These are phyloP conservation scores for Phrynocephalus forsythii DNA, from an alignment of 2,797 vertebrate genomes.

Conservation along the genomic window DNA sequence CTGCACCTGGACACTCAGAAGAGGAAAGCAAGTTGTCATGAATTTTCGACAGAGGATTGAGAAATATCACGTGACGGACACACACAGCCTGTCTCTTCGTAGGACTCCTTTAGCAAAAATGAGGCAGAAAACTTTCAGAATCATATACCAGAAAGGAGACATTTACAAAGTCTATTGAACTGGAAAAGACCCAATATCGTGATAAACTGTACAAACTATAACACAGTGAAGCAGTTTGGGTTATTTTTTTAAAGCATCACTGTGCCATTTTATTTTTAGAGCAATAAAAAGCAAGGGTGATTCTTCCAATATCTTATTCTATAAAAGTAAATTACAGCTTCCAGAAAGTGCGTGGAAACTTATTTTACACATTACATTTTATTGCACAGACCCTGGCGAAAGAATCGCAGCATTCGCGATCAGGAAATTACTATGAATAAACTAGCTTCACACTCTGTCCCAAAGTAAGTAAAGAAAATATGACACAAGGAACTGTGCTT, in stretches of 20 bases:
- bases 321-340: constrained; percentile 63
- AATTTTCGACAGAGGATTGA: too few species aligned
- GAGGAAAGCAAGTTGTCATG: too few species aligned
- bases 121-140: too few species aligned
- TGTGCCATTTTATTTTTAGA: constrained; percentile 46
- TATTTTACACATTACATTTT: constrained; percentile 64
- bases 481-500: constrained; percentile 43
- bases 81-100: neutral
- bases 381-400: constrained; percentile 55
- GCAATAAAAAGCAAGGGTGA: constrained; percentile 45
- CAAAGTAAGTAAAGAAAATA: constrained; percentile 62
- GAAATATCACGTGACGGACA: too few species aligned
- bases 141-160: too few species aligned
- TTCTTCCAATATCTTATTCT: constrained; percentile 60
- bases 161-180: neutral
- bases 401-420: constrained; percentile 47
- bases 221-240: neutral
- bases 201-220: neutral
- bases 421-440: constrained; percentile 69
- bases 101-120: neutral
- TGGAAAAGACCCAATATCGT: neutral
- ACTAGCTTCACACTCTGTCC: constrained; percentile 35
- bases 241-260: neutral
- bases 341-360: constrained; percentile 62
- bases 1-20: neutral